phyloP scores from a whole-genome alignment of 2,888 invertebrate species.

The Shargacucullia verbasci region DNA sequence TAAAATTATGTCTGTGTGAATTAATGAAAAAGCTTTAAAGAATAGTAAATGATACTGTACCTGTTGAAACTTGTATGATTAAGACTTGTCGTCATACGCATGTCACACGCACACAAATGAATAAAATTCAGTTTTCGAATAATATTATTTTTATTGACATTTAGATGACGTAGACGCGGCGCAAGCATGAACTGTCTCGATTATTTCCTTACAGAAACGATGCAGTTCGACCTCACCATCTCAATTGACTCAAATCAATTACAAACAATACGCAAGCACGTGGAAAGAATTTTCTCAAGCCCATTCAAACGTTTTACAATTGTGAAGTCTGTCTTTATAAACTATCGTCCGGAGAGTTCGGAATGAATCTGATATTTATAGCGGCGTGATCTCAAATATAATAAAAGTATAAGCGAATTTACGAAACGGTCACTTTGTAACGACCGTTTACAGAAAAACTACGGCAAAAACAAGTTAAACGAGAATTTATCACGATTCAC shows the following conservation, averaged over 20 bases:
- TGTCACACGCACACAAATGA: conserved; percentile 2
- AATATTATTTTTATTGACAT: conserved; percentile 8
- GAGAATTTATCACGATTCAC: too few species aligned
- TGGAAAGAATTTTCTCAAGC: conserved; percentile 1
- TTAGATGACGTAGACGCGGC: conserved; percentile 7
- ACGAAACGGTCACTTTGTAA: neutral
- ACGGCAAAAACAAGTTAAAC: too few species aligned
- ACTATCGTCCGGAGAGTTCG: neutral
- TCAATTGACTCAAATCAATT: conserved; percentile 35
- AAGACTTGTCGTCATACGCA: conserved; percentile 9
- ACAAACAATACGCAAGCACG: conserved; percentile 12
- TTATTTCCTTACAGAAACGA: conserved; percentile 6
- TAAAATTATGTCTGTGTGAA: too few species aligned
- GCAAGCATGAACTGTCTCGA: conserved; percentile 29
- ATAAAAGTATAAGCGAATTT: neutral
- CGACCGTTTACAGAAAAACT: too few species aligned
- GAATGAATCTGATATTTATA: conserved; percentile 4
- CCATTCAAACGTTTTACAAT: neutral
- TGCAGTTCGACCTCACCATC: conserved; percentile 24
- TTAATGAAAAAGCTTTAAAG: neutral
- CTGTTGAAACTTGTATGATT: conserved; percentile 5
- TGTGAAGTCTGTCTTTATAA: neutral
- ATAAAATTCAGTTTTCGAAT: conserved; percentile 5
- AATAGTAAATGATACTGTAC: neutral
- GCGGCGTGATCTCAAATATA: conserved; percentile 1